These are phyloP conservation scores for Saccostrea glomerata DNA, from an alignment of 1,140 invertebrate genomes.

Conservation along the genomic window DNA sequence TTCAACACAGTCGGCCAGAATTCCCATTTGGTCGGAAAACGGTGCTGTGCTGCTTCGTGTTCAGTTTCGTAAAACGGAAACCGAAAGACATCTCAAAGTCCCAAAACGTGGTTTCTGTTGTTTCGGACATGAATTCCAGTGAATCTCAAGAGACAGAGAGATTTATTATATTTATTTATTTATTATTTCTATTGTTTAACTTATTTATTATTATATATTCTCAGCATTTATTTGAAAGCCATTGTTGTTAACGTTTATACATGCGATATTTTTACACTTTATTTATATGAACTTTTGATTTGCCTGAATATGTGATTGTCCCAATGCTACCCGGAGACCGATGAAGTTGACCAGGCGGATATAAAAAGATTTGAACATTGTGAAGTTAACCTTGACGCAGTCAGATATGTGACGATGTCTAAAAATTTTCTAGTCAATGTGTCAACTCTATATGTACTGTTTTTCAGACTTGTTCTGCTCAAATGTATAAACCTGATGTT, in stretches of 20 bases:
- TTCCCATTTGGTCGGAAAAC: not conserved
- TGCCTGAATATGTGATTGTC: not conserved
- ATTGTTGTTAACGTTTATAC: constrained; percentile 12
- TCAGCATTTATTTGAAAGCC: constrained; percentile 7
- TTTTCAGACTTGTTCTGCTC: not conserved
- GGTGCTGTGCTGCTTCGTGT: constrained; percentile 5
- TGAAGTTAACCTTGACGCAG: not conserved
- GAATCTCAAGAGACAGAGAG: constrained; percentile 11
- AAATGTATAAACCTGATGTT: constrained; percentile 1
- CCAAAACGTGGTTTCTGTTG: constrained; percentile 4
- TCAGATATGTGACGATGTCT: not conserved
- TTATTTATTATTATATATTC: constrained; percentile 28
- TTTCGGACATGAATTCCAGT: constrained; percentile 30
- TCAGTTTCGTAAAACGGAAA: not conserved
- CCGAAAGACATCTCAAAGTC: not conserved
- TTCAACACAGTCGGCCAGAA: not conserved
- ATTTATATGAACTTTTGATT: not conserved
- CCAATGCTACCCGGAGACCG: not conserved
- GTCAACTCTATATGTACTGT: not conserved
- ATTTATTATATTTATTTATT: not conserved
- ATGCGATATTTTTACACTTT: constrained; percentile 15
- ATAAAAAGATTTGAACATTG: not conserved
- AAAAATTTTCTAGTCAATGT: not conserved
- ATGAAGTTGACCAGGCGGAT: not conserved
- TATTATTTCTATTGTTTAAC: not conserved